Evolutionary conservation across 2,888 invertebrate species (phyloP).

Genomic region (Eupithecia dodoneata): DNA sequence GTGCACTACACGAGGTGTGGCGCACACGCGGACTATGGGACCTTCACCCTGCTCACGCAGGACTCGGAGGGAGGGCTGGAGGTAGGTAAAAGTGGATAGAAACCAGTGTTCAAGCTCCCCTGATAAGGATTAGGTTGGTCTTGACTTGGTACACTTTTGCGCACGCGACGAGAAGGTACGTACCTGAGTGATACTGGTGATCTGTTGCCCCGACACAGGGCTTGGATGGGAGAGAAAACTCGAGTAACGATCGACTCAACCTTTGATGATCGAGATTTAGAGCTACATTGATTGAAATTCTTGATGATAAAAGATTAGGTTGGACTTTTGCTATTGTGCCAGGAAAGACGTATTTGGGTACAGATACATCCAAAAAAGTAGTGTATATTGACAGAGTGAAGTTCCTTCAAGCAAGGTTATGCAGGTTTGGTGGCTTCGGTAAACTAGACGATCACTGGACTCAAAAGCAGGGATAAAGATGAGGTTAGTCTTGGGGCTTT

Average conservation of each 20-base stretch:
- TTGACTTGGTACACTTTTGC: neutral
- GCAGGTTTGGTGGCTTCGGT: neutral
- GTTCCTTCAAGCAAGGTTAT: neutral
- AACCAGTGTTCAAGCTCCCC: neutral
- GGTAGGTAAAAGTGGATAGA: slow-evolving; percentile 60
- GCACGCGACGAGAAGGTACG: neutral
- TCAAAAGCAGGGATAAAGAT: neutral
- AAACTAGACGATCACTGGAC: neutral
- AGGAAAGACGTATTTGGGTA: neutral
- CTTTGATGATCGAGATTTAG: neutral
- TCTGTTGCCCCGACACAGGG: neutral
- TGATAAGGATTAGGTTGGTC: neutral
- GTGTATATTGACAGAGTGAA: neutral
- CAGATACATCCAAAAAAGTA: neutral
- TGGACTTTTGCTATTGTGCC: neutral
- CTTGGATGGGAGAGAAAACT: neutral
- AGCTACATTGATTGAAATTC: neutral
- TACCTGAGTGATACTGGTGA: too few relatives aligned
- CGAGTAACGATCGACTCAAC: neutral
- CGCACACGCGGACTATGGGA: slow-evolving; percentile 90
- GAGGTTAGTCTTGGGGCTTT: too few relatives aligned
- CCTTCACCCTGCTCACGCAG: slow-evolving; percentile 89
- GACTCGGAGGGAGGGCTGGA: slow-evolving; percentile 91
- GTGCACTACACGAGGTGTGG: slow-evolving; percentile 85
- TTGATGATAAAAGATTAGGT: neutral